phyloP scores from a whole-genome alignment of 2,888 invertebrate species.

The Acronicta leporina region DNA sequence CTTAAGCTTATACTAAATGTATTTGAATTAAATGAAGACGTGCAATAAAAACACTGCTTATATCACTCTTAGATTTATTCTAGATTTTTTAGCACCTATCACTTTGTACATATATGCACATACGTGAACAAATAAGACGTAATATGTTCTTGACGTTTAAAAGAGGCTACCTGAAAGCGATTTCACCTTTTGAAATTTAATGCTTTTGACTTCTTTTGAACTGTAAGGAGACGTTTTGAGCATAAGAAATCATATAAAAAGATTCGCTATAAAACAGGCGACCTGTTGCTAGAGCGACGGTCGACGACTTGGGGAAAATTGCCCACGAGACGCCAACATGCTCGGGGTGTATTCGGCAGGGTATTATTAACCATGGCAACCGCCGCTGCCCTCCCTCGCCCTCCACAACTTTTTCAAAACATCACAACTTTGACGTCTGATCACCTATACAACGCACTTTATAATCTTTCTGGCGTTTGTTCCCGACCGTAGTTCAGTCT shows the following conservation, averaged over 20 bases:
- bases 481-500: slow-evolving; percentile 65
- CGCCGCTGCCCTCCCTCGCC: slow-evolving; percentile 68
- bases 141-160: slow-evolving; percentile 57
- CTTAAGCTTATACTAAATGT: too few species aligned
- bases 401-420: slow-evolving; percentile 81
- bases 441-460: slow-evolving; percentile 83
- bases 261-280: slow-evolving; percentile 65
- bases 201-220: slow-evolving; percentile 67
- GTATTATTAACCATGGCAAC: slow-evolving; percentile 88
- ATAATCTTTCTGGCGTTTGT: slow-evolving; percentile 82
- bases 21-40: too few species aligned
- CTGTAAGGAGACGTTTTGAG: slow-evolving; percentile 59
- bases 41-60: too few species aligned
- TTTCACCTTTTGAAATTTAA: slow-evolving; percentile 66
- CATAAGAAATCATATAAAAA: slow-evolving; percentile 72
- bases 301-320: slow-evolving; percentile 63
- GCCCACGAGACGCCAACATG: slow-evolving; percentile 62
- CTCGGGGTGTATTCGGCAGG: slow-evolving; percentile 69
- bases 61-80: slow-evolving; percentile 4
- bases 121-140: slow-evolving; percentile 41
- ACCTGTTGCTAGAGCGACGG: slow-evolving; percentile 82
- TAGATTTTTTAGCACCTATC: slow-evolving; percentile 1
- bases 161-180: slow-evolving; percentile 61
- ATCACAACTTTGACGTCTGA: slow-evolving; percentile 81
- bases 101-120: slow-evolving; percentile 26